Conservation (phyloP, 2,797 vertebrate species). For the Rhincodon typus region DNA sequence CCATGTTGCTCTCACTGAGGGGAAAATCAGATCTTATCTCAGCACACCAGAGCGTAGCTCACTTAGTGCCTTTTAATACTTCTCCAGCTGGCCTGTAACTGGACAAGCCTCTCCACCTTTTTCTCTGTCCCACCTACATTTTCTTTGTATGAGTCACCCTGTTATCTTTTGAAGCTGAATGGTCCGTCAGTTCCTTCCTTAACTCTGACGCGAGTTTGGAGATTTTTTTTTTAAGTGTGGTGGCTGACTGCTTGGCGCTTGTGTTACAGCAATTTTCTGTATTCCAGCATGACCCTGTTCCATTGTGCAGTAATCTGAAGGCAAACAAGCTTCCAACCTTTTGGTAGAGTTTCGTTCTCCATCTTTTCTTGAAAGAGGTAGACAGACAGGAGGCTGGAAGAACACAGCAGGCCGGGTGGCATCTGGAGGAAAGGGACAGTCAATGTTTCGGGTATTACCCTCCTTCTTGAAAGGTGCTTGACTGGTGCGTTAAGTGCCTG, state of each 20-base stretch:
- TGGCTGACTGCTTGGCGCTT: neutral
- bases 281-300: neutral
- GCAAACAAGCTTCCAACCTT: neutral
- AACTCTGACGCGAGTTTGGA: neutral
- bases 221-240: neutral
- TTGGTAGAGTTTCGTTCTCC: neutral
- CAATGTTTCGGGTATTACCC: no score
- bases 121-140: neutral
- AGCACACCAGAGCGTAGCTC: neutral
- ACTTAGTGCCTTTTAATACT: neutral
- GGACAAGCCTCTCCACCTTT: neutral
- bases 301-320: neutral
- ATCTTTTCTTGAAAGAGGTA: neutral
- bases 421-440: no score
- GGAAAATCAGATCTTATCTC: neutral
- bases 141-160: constrained; percentile 3
- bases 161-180: neutral
- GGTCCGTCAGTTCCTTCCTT: constrained; percentile 19
- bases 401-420: no score
- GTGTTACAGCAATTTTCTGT: no score
- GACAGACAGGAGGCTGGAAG: no score
- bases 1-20: neutral
- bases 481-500: neutral
- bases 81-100: neutral
- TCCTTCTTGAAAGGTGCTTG: neutral